Percentiles rank a stretch among this genome's conserved stretches.
These are phyloP conservation scores for Palloptera scutellata DNA, from an alignment of 2,888 invertebrate species.

Conservation along the genomic window DNA sequence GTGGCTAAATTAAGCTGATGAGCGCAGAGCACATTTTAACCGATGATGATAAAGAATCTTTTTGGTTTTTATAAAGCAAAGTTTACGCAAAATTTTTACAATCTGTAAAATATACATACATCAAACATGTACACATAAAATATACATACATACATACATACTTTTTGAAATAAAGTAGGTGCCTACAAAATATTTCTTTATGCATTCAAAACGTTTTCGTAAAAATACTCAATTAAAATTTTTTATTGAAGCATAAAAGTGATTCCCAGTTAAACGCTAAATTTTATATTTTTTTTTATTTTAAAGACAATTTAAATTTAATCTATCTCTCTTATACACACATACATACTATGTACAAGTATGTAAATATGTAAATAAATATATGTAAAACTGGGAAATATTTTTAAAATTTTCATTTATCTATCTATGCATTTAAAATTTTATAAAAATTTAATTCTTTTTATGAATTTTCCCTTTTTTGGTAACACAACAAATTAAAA, in stretches of 20 bases:
- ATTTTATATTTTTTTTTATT: not conserved
- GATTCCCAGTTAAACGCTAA: too few relatives aligned
- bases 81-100: too few relatives aligned
- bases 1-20: slow-evolving; percentile 53
- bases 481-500: slow-evolving; percentile 32
- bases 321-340: too few relatives aligned
- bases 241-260: too few relatives aligned
- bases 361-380: not conserved
- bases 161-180: not conserved
- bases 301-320: not conserved
- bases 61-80: too few relatives aligned
- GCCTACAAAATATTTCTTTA: not conserved
- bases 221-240: too few relatives aligned
- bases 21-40: slow-evolving; percentile 39
- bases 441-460: slow-evolving; percentile 8
- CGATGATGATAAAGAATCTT: too few relatives aligned
- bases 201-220: not conserved
- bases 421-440: not conserved
- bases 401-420: too few relatives aligned
- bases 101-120: too few relatives aligned
- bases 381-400: not conserved
- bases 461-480: slow-evolving; percentile 39
- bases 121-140: too few relatives aligned
- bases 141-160: too few relatives aligned
- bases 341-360: not conserved